phyloP scores from a whole-genome alignment of 1,140 invertebrate genomes.

The Chlorops oryzae region DNA sequence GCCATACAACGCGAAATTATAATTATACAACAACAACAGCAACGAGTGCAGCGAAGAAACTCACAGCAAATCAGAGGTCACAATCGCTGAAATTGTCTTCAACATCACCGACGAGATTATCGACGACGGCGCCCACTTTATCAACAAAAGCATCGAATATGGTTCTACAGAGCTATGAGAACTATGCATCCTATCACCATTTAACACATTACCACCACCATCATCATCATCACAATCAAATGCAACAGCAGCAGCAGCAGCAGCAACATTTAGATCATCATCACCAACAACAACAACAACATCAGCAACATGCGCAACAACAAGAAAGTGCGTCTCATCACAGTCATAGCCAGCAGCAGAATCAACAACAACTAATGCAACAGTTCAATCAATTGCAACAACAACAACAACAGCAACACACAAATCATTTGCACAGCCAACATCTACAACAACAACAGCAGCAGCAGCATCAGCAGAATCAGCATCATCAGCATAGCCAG shows the following conservation, averaged over 20 bases:
- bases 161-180: slow-evolving; percentile 41
- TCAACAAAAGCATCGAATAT: slow-evolving; percentile 21
- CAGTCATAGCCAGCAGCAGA: slow-evolving; percentile 9
- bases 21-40: slow-evolving; percentile 19
- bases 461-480: slow-evolving; percentile 16
- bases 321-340: slow-evolving; percentile 14
- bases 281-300: slow-evolving; percentile 19
- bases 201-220: slow-evolving; percentile 18
- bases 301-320: slow-evolving; percentile 18
- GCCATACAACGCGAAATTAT: slow-evolving; percentile 24
- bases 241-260: slow-evolving; percentile 18
- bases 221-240: slow-evolving; percentile 11
- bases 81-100: background rate
- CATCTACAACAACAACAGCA: slow-evolving; percentile 12
- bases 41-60: background rate
- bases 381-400: slow-evolving; percentile 11
- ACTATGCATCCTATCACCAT: slow-evolving; percentile 37
- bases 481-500: slow-evolving; percentile 17
- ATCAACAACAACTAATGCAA: slow-evolving; percentile 5
- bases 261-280: background rate
- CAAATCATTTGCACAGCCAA: slow-evolving; percentile 13
- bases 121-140: background rate
- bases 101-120: background rate
- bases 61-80: too few relatives aligned
- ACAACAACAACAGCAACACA: slow-evolving; percentile 21